phyloP scores from a whole-genome alignment of 2,113 vertebrate species.

The Narcine bancroftii region DNA sequence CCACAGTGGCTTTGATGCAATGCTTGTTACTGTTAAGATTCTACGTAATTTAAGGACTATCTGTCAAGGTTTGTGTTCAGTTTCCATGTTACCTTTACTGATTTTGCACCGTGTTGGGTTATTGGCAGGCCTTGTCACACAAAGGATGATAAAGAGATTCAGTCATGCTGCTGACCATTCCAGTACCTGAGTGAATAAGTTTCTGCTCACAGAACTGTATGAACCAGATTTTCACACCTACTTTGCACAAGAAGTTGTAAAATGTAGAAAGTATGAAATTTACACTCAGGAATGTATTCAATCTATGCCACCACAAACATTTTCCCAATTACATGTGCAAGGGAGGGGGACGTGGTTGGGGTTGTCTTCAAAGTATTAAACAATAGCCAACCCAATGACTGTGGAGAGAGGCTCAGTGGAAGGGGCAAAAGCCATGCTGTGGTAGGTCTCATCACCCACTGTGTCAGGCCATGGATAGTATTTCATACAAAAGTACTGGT shows the following conservation, averaged over 20 bases:
- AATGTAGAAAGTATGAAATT: background rate
- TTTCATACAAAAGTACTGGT: constrained; percentile 12
- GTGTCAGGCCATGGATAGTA: background rate
- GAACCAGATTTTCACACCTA: background rate
- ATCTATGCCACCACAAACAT: background rate
- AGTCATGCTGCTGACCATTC: background rate
- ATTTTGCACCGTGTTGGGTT: background rate
- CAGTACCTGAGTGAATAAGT: background rate
- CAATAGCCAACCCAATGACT: background rate
- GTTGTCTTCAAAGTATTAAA: background rate
- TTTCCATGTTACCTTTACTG: background rate
- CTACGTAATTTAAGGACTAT: background rate
- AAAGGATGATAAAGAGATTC: background rate
- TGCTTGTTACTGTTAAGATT: background rate
- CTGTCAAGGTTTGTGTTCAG: background rate
- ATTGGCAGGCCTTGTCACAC: background rate
- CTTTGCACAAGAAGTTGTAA: background rate
- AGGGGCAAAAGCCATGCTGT: background rate
- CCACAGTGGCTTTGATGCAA: background rate
- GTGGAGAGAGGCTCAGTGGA: background rate
- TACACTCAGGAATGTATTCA: background rate
- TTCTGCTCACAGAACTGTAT: background rate
- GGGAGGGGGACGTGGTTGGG: background rate
- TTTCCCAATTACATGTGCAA: background rate
- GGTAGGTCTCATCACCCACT: background rate